Base-by-base conservation (phyloP, 2,797 vertebrate genomes). In the Hephaestus fuliginosus region DNA sequence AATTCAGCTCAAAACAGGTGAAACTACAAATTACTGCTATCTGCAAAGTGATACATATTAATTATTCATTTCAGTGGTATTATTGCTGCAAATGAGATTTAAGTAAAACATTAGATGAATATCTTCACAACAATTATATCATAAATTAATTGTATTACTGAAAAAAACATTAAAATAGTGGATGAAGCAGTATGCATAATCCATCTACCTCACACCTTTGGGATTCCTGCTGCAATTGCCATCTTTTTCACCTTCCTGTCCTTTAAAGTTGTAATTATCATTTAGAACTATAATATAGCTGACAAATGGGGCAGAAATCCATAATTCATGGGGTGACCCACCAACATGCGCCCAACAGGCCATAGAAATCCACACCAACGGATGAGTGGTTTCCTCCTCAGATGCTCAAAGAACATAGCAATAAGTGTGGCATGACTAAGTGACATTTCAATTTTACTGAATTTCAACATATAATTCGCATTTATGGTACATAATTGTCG, bases 371-470 rank as follows among this genome's bases (percentile, higher is more conserved):
- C 30, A 33, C 60, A 67, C 6, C 14, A 22, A 28, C 25, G 5
- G 7, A 69, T 33, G 8, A 78, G 48, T 14, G 36, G 41, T 63
- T 57, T 78, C 41, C 33, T 61, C 25, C 46, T 76, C 28, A 71
- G 61, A 53, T 48, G 43, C 62, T 80, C 62, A 49, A 10, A 56
- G 64, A 30, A 46, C 25, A 60, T 11, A 30, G 15, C 12, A 51
- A 76, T n/a, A 67, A 13, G 49, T 67, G 52, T 4, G 68, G 55
- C 33, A 30, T n/a, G 53, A 64, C 39, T 39, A 61, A 43, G 17
- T 79, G 72, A 71, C 76, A 74, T 81, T 85, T 83, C 62, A 68
- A 63, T 83, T 63, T 76, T 65, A 83, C 58, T 78, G 46, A 61
- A 56, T 67, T 74, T 76, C 15, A 57, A 22, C 49, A 43, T 36